Evolutionary conservation across 2,113 vertebrate genomes (phyloP), one percentile per base, ranked within the genome.

Genomic region (Hemiprocne comata): DNA sequence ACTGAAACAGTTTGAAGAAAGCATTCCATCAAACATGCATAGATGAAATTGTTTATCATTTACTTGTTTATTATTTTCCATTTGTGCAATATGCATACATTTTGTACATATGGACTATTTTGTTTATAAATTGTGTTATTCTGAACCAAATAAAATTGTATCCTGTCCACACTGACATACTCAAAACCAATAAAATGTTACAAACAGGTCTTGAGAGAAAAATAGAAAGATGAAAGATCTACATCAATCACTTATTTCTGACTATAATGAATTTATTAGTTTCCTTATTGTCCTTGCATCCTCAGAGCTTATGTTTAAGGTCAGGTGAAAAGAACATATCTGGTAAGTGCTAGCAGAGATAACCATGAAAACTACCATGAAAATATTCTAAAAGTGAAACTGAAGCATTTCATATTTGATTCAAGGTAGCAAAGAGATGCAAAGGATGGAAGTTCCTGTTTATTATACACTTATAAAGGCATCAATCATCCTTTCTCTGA

Each of bases 391-490:
- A 78, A 25, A 87, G 29, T 18, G 90, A 73, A 96, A 70, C 19
- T 90, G 40, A 97, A 95, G 50, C 94, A 91, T 86, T 88, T 89
- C 34, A 60, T 55, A 87, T 89, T 97, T 96, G 84, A 94, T 96
- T 92, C 89, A 94, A 50, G 19, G 42, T 83, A 83, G 51, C 77
- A 94, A 96, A 96, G 20, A 25, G 28, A 20, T 86, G 93, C 8
- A 91, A 94, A 62, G n/a, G 17, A 88, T 17, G 4, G 60, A 86
- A 88, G 61, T 50, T 90, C 34, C 11, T 85, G 79, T 96, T 95
- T 65, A 93, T 97, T 80, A 82, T 77, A n/a, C 29, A 64, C 58
- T 97, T 96, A 86, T 2, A 26, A 90, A 94, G 48, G 17, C 69
- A 93, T 96, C 93, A 91, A 94, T 87, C 84, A 93, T 90, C 57